Evolutionary conservation across 2,113 vertebrate genomes (phyloP), one percentile per base, ranked within the genome.

Genomic region (Osmerus eperlanus): DNA sequence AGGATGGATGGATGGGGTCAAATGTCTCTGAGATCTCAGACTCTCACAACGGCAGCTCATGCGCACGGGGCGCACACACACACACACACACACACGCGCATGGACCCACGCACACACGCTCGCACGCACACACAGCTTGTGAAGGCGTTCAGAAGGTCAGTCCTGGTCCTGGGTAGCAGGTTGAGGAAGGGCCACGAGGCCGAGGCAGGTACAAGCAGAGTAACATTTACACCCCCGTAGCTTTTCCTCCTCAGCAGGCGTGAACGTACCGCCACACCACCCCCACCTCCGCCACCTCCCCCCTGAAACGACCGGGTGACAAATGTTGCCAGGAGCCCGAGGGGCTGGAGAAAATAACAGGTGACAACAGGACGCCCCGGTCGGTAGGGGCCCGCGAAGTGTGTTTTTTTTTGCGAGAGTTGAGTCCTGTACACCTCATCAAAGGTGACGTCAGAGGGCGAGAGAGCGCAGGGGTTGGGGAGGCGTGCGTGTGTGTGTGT

Each of bases 251-350:
- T n/a, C n/a, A n/a, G n/a, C n/a, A n/a, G n/a, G n/a, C 51, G 25
- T 36, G 61, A 63, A 41, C 5, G 8, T 9, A 41, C 36, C 36
- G 3, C 8, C 7, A 41, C n/a, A n/a, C n/a, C n/a, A n/a, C n/a
- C n/a, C n/a, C n/a, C n/a, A n/a, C n/a, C n/a, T n/a, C n/a, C n/a
- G n/a, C n/a, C n/a, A n/a, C n/a, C n/a, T n/a, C 51, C 8, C 53
- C 56, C 19, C 32, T 59, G 21, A 25, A 23, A 68, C 29, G 21
- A n/a, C 21, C 56, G 72, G 70, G 71, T 79, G 69, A 73, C 70
- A 81, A 83, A 85, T 85, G 84, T 81, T 73, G 72, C 29, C 64
- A 23, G 53, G 69, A 53, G 67, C 81, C 76, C 59, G 32, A 68
- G 21, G 75, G 81, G 69, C 28, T 47, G 56, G 25, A 64, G 29